Conservation (phyloP, 2,113 vertebrate species). For the Larimichthys crocea region DNA sequence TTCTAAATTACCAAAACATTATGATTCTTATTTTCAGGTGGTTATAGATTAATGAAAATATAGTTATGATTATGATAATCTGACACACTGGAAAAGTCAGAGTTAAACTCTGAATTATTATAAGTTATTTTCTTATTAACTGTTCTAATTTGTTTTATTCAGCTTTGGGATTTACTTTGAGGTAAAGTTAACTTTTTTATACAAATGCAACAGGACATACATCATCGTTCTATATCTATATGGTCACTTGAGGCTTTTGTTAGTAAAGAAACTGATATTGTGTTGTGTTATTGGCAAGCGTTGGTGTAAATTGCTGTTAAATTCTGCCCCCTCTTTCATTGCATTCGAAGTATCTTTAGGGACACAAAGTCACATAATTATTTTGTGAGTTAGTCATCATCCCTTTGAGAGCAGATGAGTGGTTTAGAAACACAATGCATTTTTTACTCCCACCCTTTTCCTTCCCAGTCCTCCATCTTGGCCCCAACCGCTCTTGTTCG, state of each 20-base stretch:
- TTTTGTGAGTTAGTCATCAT: neutral
- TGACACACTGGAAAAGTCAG: neutral
- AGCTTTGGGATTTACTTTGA: neutral
- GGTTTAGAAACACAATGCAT: neutral
- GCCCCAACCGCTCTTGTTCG: conserved; percentile 47
- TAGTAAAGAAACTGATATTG: neutral
- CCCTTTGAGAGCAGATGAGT: too few relatives aligned
- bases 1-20: too few relatives aligned
- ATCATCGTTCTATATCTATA: neutral
- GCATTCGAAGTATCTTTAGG: neutral
- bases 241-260: neutral
- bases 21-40: too few relatives aligned
- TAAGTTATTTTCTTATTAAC: neutral
- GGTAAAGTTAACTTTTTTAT: neutral
- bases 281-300: neutral
- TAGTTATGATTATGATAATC: too few relatives aligned
- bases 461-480: neutral
- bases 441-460: neutral
- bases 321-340: neutral
- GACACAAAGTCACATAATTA: neutral
- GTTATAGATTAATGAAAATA: too few relatives aligned
- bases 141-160: neutral
- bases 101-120: neutral
- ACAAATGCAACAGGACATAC: neutral
- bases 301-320: neutral